A percentile compares a stretch with the other conserved stretches of the same genome.
These are phyloP conservation scores for Porphyrio hochstetteri DNA, from an alignment of 2,113 vertebrate genomes.

Conservation along the genomic window DNA sequence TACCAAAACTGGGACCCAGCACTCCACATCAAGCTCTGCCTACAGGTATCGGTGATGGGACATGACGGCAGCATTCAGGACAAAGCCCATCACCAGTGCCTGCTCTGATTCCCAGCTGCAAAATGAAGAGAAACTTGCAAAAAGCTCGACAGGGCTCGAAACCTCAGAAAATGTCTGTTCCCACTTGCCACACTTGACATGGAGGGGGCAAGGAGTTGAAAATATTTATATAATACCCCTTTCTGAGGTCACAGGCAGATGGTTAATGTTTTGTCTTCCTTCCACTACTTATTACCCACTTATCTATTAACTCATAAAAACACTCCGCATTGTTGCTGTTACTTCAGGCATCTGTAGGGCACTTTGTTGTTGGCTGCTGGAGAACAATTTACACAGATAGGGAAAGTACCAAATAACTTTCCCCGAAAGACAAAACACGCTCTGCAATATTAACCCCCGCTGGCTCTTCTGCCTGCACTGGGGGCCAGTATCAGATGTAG, in stretches of 20 bases:
- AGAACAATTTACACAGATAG: not conserved
- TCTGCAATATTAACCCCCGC: not conserved
- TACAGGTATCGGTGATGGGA: fast-evolving
- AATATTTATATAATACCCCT: not conserved
- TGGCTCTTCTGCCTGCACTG: not conserved
- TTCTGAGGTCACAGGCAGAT: not conserved
- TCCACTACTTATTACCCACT: not conserved
- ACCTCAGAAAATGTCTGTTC: not conserved
- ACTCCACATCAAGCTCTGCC: fast-evolving
- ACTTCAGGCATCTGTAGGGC: not conserved
- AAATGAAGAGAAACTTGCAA: not conserved
- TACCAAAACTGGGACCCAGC: not conserved
- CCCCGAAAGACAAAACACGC: not conserved
- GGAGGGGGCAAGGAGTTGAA: not conserved
- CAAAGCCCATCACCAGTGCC: not conserved
- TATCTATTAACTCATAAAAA: not conserved
- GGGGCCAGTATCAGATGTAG: not conserved
- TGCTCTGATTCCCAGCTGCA: not conserved
- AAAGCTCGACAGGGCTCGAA: not conserved
- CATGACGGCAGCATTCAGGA: not conserved
- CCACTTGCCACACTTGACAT: not conserved
- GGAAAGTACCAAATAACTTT: not conserved
- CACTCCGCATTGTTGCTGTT: not conserved
- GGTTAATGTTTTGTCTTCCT: not conserved
- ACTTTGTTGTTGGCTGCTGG: not conserved